phyloP scores from a whole-genome alignment of 2,888 invertebrate species.

The Lithophane socia region DNA sequence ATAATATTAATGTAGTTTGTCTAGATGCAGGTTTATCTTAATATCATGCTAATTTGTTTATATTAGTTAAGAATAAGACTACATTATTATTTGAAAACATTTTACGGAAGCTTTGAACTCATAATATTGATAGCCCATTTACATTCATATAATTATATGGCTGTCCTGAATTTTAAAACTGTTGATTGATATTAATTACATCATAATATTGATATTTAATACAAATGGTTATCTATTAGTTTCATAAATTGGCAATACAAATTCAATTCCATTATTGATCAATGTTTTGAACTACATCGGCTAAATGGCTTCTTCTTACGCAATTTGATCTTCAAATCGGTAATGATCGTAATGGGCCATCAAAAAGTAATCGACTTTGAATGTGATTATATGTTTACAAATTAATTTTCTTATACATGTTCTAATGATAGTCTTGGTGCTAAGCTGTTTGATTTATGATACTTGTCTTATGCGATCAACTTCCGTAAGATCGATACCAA shows the following conservation, averaged over 20 bases:
- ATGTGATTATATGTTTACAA: slow-evolving; percentile 55
- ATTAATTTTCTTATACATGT: slow-evolving; percentile 52
- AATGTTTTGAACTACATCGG: slow-evolving; percentile 38
- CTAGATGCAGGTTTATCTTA: background rate
- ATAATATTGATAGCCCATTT: slow-evolving; percentile 5
- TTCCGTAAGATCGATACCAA: slow-evolving; percentile 52
- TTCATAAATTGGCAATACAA: slow-evolving; percentile 22
- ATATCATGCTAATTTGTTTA: background rate
- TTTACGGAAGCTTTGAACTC: slow-evolving; percentile 17
- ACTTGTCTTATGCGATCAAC: slow-evolving; percentile 43
- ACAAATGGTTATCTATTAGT: slow-evolving; percentile 8
- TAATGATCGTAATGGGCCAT: slow-evolving; percentile 44
- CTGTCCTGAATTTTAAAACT: slow-evolving; percentile 1
- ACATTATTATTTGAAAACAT: background rate
- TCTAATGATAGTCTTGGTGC: slow-evolving; percentile 52
- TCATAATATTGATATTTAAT: slow-evolving; percentile 1
- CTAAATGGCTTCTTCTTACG: slow-evolving; percentile 17
- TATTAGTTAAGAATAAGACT: background rate
- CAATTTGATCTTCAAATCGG: slow-evolving; percentile 50
- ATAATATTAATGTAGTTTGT: background rate
- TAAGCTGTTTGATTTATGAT: slow-evolving; percentile 60
- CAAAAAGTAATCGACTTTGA: slow-evolving; percentile 48
- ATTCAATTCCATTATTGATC: slow-evolving; percentile 24
- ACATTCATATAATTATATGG: slow-evolving; percentile 6
- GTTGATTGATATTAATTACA: slow-evolving; percentile 15